phyloP scores from a whole-genome alignment of 2,888 invertebrate species.

The Galerucella pusilla region DNA sequence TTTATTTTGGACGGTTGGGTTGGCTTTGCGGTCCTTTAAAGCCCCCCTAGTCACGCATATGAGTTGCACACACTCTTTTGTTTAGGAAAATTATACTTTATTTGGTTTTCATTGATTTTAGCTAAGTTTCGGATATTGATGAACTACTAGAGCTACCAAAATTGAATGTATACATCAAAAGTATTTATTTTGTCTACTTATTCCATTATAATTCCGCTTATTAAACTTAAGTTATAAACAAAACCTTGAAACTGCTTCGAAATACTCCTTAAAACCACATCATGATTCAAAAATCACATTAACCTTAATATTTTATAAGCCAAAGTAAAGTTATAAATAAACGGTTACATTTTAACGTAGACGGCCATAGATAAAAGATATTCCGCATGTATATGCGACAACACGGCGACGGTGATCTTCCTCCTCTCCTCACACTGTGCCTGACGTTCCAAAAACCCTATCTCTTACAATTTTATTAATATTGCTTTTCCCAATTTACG shows the following conservation, averaged over 20 bases:
- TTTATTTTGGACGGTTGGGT: too few species aligned
- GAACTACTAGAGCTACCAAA: too few species aligned
- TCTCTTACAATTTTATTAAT: conserved; percentile 48
- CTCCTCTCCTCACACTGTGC: not conserved
- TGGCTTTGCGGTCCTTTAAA: too few species aligned
- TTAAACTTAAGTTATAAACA: too few species aligned
- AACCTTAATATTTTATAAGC: conserved; percentile 1
- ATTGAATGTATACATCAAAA: too few species aligned
- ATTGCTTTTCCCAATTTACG: conserved; percentile 55
- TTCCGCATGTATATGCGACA: conserved; percentile 18
- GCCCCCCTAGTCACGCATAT: too few species aligned
- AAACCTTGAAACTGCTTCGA: not conserved
- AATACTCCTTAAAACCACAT: not conserved
- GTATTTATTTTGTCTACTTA: too few species aligned
- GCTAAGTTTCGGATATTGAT: too few species aligned
- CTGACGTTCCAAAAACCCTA: conserved; percentile 26
- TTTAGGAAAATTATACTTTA: too few species aligned
- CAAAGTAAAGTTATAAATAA: conserved; percentile 16
- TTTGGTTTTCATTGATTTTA: too few species aligned
- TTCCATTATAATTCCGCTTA: too few species aligned
- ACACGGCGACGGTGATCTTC: conserved; percentile 9
- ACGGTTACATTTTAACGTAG: conserved; percentile 27
- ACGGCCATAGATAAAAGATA: conserved; percentile 16
- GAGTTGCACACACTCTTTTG: too few species aligned
- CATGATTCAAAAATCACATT: not conserved